phyloP scores from a whole-genome alignment of 2,113 vertebrate genomes.

The Erythrolamprus reginae region DNA sequence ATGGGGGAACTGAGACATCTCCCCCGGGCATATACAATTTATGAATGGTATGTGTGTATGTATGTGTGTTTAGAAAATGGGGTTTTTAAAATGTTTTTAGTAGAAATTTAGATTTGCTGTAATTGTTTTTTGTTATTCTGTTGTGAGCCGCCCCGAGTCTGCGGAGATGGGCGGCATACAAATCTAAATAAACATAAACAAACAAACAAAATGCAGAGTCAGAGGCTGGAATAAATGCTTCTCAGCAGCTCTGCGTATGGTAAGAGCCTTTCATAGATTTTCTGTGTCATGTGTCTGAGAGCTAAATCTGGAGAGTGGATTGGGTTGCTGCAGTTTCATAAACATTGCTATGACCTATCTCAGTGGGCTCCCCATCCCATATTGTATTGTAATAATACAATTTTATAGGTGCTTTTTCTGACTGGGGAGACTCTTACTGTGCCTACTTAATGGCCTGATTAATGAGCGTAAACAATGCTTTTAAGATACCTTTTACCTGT shows the following conservation, averaged over 20 bases:
- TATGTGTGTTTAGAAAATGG: too few species aligned
- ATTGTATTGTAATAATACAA: conserved; percentile 53
- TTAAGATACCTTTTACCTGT: conserved; percentile 66
- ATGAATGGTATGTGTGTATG: too few species aligned
- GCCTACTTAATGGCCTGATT: conserved; percentile 66
- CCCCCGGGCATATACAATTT: too few species aligned
- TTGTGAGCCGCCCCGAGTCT: too few species aligned
- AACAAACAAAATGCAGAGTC: background rate
- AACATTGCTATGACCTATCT: conserved; percentile 30
- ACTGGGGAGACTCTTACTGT: conserved; percentile 38
- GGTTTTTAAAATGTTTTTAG: too few species aligned
- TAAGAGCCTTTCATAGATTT: background rate
- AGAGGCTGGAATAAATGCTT: conserved; percentile 38
- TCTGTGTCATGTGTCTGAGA: background rate
- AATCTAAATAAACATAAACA: too few species aligned
- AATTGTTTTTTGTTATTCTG: too few species aligned
- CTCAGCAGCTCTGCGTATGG: background rate
- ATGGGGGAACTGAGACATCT: too few species aligned
- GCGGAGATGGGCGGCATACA: too few species aligned
- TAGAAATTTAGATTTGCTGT: too few species aligned
- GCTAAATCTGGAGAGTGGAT: conserved; percentile 54
- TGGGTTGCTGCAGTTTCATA: conserved; percentile 59
- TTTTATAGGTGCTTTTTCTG: conserved; percentile 35
- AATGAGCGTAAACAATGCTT: conserved; percentile 69
- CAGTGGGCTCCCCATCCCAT: conserved; percentile 40